Base-by-base conservation (phyloP, 2,888 invertebrate species). In the Lycia hirtaria region DNA sequence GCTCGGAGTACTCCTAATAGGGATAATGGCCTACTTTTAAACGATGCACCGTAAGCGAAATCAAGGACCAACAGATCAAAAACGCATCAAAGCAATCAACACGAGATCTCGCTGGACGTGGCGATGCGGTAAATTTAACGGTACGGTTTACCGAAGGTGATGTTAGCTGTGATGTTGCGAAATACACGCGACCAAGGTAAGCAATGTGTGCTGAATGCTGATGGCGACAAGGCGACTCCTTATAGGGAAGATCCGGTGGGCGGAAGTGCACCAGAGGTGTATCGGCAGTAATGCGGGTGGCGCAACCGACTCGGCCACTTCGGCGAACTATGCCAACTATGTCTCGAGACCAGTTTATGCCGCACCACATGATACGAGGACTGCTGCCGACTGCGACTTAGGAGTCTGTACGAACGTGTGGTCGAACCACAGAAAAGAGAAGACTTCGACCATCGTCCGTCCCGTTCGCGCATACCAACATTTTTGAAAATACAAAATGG, bases 181-280 rank as follows among this genome's bases (percentile, higher is more conserved):
- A 57, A 54, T 53, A 33, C 48, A 17, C 47, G 26, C 22, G 44
- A 35, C 12, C 58, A 71, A 80, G 80, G 75, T 81, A 80, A n/a
- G 78, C 82, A 78, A 83, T 80, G 73, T 78, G 72, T 62, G 69
- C 78, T 66, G 73, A 75, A 71, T 62, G 69, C 78, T 66, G 73
- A 75, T 62, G 68, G 73, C 79, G 80, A 80, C 87, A 85, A 89
- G 88, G 88, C 80, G 79, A 72, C 70, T 71, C 88, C 86, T 72
- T 87, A 84, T 85, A 80, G 47, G 79, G 73, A 65, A 6, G 60
- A 30, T 52, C 51, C 58, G 48, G 88, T 89, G 87, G 89, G 90
- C 87, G 90, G 88, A 87, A 87, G 79, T 80, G 78, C 81, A 75
- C 77, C 67, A 63, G 67, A 69, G 68, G 63, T 70, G 65, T 60